Conservation (phyloP, 1,140 invertebrate genomes). For the Plutomurus gul region DNA sequence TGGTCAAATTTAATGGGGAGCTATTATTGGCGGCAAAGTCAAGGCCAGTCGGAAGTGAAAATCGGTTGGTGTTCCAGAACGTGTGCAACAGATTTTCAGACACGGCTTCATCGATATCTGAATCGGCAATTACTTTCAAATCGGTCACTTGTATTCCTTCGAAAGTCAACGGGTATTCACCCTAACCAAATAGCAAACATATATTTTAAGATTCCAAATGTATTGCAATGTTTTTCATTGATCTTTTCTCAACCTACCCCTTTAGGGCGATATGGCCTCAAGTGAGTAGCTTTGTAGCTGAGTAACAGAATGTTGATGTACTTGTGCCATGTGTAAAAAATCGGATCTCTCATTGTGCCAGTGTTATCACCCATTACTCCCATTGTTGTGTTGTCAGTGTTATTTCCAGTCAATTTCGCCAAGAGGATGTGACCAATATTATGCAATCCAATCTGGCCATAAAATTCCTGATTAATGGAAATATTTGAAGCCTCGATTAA, state of each 20-base stretch:
- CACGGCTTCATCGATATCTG: not conserved
- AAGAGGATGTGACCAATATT: not conserved
- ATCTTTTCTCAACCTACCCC: slow-evolving; percentile 56
- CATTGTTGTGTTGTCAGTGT: slow-evolving; percentile 43
- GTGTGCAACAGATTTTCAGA: not conserved
- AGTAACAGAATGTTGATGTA: slow-evolving; percentile 59
- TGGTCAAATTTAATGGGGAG: not conserved
- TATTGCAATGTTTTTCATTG: not conserved
- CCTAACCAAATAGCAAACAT: not conserved
- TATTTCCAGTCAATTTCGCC: not conserved
- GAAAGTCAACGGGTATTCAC: not conserved
- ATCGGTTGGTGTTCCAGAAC: not conserved
- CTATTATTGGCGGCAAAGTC: not conserved
- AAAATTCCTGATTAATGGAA: not conserved
- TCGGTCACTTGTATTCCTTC: not conserved
- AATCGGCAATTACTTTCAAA: not conserved
- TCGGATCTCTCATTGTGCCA: slow-evolving; percentile 68
- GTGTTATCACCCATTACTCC: slow-evolving; percentile 72
- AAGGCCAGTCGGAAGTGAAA: not conserved
- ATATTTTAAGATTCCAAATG: not conserved
- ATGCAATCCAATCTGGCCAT: not conserved
- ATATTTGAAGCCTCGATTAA: not conserved
- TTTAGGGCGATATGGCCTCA: slow-evolving; percentile 56
- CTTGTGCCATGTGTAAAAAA: slow-evolving; percentile 60
- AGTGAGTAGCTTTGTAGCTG: slow-evolving; percentile 56